These are phyloP conservation scores for Nothoprocta perdicaria DNA, from an alignment of 2,113 vertebrate genomes.

Conservation along the genomic window DNA sequence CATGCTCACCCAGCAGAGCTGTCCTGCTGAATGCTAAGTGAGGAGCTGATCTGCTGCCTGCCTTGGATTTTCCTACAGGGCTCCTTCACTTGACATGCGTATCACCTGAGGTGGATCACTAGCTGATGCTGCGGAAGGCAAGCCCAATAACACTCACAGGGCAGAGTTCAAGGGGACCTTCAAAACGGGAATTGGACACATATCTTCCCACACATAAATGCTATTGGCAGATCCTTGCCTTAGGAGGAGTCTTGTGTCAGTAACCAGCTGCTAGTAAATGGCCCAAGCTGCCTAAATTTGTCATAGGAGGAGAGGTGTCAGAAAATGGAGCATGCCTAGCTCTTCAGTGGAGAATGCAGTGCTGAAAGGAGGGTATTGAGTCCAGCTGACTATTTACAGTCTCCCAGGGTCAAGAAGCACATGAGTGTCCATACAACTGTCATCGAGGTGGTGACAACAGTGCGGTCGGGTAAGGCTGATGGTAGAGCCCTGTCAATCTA, in stretches of 20 bases:
- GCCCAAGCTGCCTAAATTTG: constrained; percentile 22
- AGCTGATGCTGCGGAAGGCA: rapidly evolving
- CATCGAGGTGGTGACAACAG: neutral
- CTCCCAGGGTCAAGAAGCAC: constrained; percentile 11
- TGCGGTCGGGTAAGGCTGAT: neutral
- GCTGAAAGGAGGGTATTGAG: neutral
- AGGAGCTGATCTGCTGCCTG: neutral
- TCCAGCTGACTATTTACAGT: constrained; percentile 15
- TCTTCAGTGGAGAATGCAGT: neutral
- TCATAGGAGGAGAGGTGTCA: neutral
- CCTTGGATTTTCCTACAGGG: neutral
- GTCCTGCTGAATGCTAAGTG: neutral
- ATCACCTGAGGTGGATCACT: neutral
- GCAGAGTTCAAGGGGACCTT: neutral
- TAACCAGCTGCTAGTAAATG: neutral
- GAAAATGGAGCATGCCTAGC: neutral
- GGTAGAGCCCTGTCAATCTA: neutral
- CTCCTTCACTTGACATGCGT: neutral
- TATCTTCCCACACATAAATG: neutral
- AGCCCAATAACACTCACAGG: neutral
- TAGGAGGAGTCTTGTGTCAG: neutral
- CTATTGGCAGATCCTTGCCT: neutral
- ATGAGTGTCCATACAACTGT: neutral
- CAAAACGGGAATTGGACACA: neutral
- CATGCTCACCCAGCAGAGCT: neutral